Base-by-base conservation (phyloP, 1,140 invertebrate genomes). In the Gonatopus flavifemur region DNA sequence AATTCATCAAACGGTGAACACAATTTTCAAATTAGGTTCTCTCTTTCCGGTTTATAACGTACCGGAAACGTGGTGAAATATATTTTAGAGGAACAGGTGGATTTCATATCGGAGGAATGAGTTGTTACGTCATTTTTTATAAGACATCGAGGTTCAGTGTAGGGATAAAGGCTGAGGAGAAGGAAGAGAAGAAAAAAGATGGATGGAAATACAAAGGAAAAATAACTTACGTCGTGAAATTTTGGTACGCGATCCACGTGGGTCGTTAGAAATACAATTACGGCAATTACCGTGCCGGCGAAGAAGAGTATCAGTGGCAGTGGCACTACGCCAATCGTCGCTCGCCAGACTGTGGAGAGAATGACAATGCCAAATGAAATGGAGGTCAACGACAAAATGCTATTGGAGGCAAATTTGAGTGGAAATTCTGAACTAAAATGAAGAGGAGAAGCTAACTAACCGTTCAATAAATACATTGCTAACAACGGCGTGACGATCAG, bases 401-500 rank as follows among this genome's bases (percentile, higher is more conserved):
- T n/a, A n/a, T n/a, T n/a, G n/a, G n/a, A n/a, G n/a, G n/a, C n/a
- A n/a, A n/a, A n/a, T n/a, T n/a, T n/a, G n/a, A n/a, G n/a, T n/a
- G n/a, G n/a, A n/a, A n/a, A n/a, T n/a, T n/a, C n/a, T n/a, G n/a
- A n/a, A n/a, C n/a, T n/a, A n/a, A n/a, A n/a, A n/a, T n/a, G n/a
- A n/a, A n/a, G n/a, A n/a, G n/a, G n/a, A n/a, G n/a, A n/a, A n/a
- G n/a, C n/a, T n/a, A 20, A 55, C 67, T 59, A 47, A 81, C 81
- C 60, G 21, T 69, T 51, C 31, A 81, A 64, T 41, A 81, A 57
- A 50, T 80, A 70, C 16, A 80, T 45, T 13, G 70, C 53, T 32
- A 82, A 64, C 21, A 79, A 60, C 2, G 84, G 84, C n/a, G 78
- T 78, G 21, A 81, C 58, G 13, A 81, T 69, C 38, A 80, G 68